Percentiles rank a stretch among this genome's conserved stretches.
phyloP scores from a whole-genome alignment of 2,797 vertebrate species.

The Chiloscyllium punctatum region DNA sequence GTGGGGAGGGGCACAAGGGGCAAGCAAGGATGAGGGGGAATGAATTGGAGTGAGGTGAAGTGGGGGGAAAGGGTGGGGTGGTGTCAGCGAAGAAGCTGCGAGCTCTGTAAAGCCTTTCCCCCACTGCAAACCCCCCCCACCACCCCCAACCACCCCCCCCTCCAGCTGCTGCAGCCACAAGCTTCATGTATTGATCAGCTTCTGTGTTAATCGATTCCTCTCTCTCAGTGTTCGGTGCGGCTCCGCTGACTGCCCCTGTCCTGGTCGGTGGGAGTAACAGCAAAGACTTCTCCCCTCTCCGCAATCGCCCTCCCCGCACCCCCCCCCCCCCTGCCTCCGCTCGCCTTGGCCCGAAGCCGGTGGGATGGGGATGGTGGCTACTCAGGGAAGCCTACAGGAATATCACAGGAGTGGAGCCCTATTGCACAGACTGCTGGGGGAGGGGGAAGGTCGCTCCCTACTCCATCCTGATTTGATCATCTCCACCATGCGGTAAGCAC shows the following conservation, averaged over 20 bases:
- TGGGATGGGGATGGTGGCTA: too few species aligned
- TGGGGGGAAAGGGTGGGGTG: conserved; percentile 31
- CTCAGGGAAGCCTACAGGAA: not conserved
- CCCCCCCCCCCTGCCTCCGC: not conserved
- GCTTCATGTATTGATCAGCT: conserved; percentile 3
- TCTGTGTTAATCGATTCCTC: not conserved
- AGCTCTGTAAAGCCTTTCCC: not conserved
- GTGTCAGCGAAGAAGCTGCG: conserved; percentile 38
- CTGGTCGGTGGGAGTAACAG: not conserved
- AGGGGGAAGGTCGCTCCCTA: not conserved
- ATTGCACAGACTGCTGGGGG: not conserved
- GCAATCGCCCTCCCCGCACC: too few species aligned
- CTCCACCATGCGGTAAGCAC: conserved; percentile 17
- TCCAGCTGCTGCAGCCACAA: not conserved
- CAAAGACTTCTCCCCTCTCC: not conserved
- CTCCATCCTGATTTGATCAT: conserved; percentile 18
- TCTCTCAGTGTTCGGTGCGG: not conserved
- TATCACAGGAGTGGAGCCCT: not conserved
- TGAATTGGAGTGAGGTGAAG: conserved; percentile 1
- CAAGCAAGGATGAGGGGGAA: conserved; percentile 41
- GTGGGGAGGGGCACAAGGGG: conserved; percentile 42
- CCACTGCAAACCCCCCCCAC: too few species aligned
- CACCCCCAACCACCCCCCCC: too few species aligned
- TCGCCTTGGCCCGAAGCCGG: not conserved
- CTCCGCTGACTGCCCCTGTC: not conserved